Conservation (phyloP, 2,113 vertebrate species). For the Sisor rabdophorus region DNA sequence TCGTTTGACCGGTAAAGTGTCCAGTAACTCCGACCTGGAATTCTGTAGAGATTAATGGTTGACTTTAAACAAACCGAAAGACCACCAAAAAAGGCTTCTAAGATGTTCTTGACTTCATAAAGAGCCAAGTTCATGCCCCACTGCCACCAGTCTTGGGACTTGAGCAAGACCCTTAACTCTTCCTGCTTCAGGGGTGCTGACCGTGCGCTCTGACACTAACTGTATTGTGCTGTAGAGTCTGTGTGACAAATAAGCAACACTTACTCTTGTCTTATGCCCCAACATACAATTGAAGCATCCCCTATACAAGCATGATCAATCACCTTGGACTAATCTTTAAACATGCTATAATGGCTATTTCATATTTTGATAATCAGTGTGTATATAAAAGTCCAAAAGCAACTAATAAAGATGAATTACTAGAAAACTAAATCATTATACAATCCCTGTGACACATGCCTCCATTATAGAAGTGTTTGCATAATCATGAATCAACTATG, state of each 20-base stretch:
- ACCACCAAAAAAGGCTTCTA: background rate
- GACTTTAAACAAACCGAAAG: background rate
- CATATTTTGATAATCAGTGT: background rate
- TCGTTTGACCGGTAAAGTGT: constrained; percentile 25
- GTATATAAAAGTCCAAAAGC: background rate
- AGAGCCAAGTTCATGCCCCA: too few relatives aligned
- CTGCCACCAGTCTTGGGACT: too few relatives aligned
- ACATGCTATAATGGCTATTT: constrained; percentile 4
- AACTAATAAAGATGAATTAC: background rate
- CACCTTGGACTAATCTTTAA: background rate
- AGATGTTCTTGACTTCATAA: background rate
- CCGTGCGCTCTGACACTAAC: too few relatives aligned
- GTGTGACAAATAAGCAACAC: too few relatives aligned
- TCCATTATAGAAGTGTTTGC: constrained; percentile 14
- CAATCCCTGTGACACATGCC: constrained; percentile 11
- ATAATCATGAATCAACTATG: constrained; percentile 27
- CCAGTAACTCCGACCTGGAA: constrained; percentile 10
- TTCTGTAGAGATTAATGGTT: background rate
- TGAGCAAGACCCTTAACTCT: too few relatives aligned
- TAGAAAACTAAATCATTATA: background rate
- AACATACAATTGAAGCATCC: too few relatives aligned
- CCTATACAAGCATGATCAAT: background rate
- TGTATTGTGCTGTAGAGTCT: too few relatives aligned
- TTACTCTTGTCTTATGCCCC: too few relatives aligned
- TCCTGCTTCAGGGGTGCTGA: too few relatives aligned